Conservation (phyloP, 1,140 invertebrate genomes). For the Drosophila sechellia region DNA sequence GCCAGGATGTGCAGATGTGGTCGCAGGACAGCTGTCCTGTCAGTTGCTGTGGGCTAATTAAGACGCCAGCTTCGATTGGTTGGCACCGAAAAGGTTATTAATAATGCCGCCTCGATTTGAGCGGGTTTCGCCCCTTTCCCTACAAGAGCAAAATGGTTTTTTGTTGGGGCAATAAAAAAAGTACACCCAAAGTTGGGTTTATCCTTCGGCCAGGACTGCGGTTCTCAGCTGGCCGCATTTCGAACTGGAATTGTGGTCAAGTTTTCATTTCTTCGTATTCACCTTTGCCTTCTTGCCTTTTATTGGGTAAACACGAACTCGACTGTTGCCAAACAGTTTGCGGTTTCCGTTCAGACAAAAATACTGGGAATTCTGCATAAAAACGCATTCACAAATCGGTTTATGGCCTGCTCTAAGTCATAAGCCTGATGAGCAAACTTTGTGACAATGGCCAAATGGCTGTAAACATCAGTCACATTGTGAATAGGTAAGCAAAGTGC, state of each 20-base stretch:
- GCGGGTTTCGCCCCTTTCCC: not conserved
- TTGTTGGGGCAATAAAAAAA: constrained; percentile 15
- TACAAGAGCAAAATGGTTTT: constrained; percentile 52
- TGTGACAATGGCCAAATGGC: constrained; percentile 44
- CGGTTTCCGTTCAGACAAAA: constrained; percentile 59
- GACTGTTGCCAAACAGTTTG: constrained; percentile 70
- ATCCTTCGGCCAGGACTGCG: constrained; percentile 11
- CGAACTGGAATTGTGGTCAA: constrained; percentile 73
- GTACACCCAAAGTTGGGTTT: constrained; percentile 2
- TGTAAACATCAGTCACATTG: constrained; percentile 34
- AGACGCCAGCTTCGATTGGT: constrained; percentile 54
- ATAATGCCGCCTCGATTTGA: constrained; percentile 43
- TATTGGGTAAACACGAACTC: constrained; percentile 50
- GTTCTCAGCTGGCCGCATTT: constrained; percentile 55
- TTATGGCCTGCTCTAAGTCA: constrained; percentile 56
- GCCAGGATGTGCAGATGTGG: constrained; percentile 34
- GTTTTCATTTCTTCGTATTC: constrained; percentile 48
- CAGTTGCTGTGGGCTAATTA: constrained; percentile 61
- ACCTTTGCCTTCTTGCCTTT: constrained; percentile 29
- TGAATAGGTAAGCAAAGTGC: constrained; percentile 32
- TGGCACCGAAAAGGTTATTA: constrained; percentile 57
- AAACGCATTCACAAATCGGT: constrained; percentile 61
- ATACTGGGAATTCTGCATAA: constrained; percentile 22
- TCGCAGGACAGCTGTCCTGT: constrained; percentile 57
- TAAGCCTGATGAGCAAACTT: constrained; percentile 67